phyloP scores from a whole-genome alignment of 2,797 vertebrate species.

The Rhinoraja longicauda region DNA sequence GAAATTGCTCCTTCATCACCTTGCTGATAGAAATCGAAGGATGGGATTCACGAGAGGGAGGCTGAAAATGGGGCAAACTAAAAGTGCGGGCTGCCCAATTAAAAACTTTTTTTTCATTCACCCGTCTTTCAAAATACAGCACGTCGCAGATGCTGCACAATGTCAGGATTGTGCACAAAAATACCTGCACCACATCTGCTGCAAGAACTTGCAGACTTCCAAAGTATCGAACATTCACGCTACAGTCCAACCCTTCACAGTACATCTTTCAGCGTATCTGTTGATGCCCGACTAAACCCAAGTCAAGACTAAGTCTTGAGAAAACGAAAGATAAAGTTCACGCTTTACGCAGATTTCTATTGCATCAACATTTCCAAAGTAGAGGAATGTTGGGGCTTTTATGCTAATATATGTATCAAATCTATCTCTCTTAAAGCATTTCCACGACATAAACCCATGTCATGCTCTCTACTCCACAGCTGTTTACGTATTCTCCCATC shows the following conservation, averaged over 20 bases:
- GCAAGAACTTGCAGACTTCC: not conserved
- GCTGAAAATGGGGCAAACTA: not conserved
- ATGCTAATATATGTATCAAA: not conserved
- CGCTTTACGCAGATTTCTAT: slow-evolving; percentile 7
- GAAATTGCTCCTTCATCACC: slow-evolving; percentile 53
- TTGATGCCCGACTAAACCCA: not conserved
- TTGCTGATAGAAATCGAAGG: slow-evolving; percentile 53
- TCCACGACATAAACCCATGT: no score
- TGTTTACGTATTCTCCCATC: no score
- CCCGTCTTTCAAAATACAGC: not conserved
- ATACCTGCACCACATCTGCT: not conserved
- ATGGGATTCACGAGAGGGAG: slow-evolving; percentile 37
- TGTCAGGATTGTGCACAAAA: not conserved
- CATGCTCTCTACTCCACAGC: no score
- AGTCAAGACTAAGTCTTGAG: not conserved
- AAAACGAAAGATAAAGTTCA: slow-evolving; percentile 1
- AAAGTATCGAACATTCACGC: not conserved
- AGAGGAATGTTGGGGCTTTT: not conserved
- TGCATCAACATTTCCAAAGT: slow-evolving; percentile 10
- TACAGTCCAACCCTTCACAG: not conserved
- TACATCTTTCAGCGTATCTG: not conserved
- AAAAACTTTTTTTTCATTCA: slow-evolving; percentile 40
- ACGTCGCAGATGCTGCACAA: not conserved
- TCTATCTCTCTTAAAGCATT: not conserved
- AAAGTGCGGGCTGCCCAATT: slow-evolving; percentile 40